These are phyloP conservation scores for Anabas testudineus DNA, from an alignment of 2,797 vertebrate species.

Conservation along the genomic window DNA sequence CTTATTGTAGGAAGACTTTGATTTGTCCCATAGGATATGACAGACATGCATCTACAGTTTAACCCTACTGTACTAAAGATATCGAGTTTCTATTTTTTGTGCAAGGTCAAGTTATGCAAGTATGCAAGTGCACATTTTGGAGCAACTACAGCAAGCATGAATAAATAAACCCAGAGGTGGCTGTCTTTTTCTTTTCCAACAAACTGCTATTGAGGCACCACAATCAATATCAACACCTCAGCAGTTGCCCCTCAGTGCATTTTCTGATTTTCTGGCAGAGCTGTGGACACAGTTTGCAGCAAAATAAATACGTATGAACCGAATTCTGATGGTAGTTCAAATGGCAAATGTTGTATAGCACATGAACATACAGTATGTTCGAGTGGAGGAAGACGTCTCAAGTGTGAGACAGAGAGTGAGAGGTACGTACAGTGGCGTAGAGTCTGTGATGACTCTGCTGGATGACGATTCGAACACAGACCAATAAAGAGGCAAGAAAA, in stretches of 20 bases:
- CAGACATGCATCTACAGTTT: not conserved
- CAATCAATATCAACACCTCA: too few species aligned
- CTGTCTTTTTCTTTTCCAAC: not conserved
- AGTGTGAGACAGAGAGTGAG: slow-evolving; percentile 1
- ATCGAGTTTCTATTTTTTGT: not conserved
- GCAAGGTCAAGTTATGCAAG: not conserved
- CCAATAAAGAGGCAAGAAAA: slow-evolving; percentile 26
- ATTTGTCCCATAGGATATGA: not conserved
- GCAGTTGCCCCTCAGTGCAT: not conserved
- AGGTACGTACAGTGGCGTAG: not conserved
- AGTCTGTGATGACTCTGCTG: not conserved
- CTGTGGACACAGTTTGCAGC: not conserved
- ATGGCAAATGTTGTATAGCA: not conserved
- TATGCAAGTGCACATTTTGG: not conserved
- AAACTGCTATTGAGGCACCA: too few species aligned
- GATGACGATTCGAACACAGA: not conserved
- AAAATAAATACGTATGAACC: slow-evolving; percentile 5
- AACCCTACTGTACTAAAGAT: not conserved
- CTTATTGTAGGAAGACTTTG: not conserved
- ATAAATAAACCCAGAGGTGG: not conserved
- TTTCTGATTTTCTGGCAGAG: not conserved
- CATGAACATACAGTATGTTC: not conserved
- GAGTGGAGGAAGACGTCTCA: not conserved
- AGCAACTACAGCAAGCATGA: not conserved
- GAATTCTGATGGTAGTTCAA: not conserved